phyloP scores from a whole-genome alignment of 2,113 vertebrate genomes.

The Chionodraco myersi region DNA sequence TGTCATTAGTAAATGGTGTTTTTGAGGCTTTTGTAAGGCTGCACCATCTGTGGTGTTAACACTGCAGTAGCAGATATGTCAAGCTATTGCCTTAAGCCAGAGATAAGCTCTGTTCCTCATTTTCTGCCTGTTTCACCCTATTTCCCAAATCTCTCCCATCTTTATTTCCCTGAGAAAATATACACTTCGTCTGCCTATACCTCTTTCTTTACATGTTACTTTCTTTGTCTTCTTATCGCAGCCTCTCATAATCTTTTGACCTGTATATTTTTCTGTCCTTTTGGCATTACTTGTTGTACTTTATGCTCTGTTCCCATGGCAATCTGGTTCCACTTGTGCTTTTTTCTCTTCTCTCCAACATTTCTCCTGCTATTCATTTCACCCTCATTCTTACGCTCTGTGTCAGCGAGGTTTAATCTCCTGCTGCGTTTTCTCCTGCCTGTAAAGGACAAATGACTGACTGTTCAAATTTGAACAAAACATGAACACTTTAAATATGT shows the following conservation, averaged over 20 bases:
- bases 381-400: neutral
- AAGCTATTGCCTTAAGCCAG: conserved; percentile 40
- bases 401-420: conserved; percentile 19
- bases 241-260: conserved; percentile 1
- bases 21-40: conserved; percentile 14
- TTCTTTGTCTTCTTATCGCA: neutral
- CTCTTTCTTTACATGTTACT: neutral
- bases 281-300: neutral
- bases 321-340: conserved; percentile 19
- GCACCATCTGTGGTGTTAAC: conserved; percentile 46
- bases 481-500: conserved; percentile 41
- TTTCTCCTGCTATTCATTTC: conserved; percentile 3
- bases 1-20: conserved; percentile 11
- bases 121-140: conserved; percentile 7
- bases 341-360: neutral
- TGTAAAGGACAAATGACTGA: conserved; percentile 44
- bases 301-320: conserved; percentile 36
- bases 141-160: neutral
- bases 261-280: conserved; percentile 30
- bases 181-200: neutral
- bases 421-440: conserved; percentile 3
- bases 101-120: conserved; percentile 5
- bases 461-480: conserved; percentile 57
- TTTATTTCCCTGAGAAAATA: conserved; percentile 2
- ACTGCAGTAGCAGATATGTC: conserved; percentile 26